A percentile compares a stretch with the other conserved stretches of the same genome.
Evolutionary conservation across 2,113 vertebrate genomes (phyloP).

Genomic region (Sinocyclocheilus grahami): DNA sequence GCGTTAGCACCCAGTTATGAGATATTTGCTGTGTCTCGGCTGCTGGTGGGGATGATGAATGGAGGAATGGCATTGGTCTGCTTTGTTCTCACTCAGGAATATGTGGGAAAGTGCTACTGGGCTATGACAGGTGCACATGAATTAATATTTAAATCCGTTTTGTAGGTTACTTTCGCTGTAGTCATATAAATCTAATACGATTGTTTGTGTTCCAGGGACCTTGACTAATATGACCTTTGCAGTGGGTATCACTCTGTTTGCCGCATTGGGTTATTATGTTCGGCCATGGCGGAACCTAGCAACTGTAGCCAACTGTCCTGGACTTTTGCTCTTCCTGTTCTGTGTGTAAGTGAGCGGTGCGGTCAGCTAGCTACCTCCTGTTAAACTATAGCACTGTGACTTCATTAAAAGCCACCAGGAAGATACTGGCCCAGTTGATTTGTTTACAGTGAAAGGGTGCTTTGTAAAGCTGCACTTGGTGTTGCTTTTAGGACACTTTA

Average conservation of each 20-base stretch:
- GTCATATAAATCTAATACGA: background rate
- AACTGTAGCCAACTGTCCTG: conserved; percentile 74
- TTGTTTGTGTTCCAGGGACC: conserved; percentile 72
- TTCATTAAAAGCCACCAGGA: too few species aligned
- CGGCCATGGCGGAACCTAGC: conserved; percentile 76
- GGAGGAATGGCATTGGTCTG: conserved; percentile 85
- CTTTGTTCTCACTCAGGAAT: conserved; percentile 88
- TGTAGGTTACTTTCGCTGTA: background rate
- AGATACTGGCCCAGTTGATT: too few species aligned
- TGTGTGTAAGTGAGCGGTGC: conserved; percentile 76
- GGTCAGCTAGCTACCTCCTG: background rate
- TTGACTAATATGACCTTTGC: conserved; percentile 82
- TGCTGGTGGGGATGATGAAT: conserved; percentile 84
- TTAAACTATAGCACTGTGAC: too few species aligned
- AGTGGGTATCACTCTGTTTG: conserved; percentile 79
- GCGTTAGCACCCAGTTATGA: conserved; percentile 81
- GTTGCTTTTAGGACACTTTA: too few species aligned
- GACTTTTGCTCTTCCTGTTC: conserved; percentile 78
- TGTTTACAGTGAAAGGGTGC: too few species aligned
- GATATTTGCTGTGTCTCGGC: conserved; percentile 78
- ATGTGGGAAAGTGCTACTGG: conserved; percentile 89
- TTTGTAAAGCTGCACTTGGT: too few species aligned
- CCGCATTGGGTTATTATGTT: conserved; percentile 76
- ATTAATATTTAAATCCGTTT: background rate
- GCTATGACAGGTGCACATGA: conserved; percentile 77